A percentile compares a stretch with the other conserved stretches of the same genome.
phyloP scores from a whole-genome alignment of 2,797 vertebrate species.

The Eidolon dupreanum region DNA sequence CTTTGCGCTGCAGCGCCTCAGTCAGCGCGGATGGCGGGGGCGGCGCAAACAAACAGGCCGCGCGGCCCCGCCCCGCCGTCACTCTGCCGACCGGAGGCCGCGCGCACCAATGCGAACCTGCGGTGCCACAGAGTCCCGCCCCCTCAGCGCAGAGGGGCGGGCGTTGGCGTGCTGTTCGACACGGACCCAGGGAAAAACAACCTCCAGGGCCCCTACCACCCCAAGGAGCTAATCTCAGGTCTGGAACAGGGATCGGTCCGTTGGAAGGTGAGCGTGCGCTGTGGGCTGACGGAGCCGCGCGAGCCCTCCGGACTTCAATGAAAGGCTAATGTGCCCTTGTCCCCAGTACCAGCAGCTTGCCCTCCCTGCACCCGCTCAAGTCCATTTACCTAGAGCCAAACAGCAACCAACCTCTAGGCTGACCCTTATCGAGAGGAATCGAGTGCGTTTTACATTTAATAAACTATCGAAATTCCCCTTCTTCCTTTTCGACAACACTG shows the following conservation, averaged over 20 bases:
- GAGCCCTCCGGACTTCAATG: neutral
- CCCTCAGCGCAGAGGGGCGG: neutral
- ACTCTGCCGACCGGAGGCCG: neutral
- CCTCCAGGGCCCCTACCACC: neutral
- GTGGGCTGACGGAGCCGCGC: neutral
- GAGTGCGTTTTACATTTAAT: neutral
- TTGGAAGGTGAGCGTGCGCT: neutral
- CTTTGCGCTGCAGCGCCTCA: neutral
- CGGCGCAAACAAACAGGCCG: constrained; percentile 58
- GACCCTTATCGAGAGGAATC: neutral
- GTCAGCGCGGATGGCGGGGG: neutral
- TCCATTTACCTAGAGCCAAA: neutral
- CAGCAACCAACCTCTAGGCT: neutral
- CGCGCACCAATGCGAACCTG: constrained; percentile 37
- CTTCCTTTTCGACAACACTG: neutral
- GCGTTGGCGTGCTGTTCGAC: neutral
- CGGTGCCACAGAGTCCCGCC: neutral
- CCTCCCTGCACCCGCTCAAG: neutral
- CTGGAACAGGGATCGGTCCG: neutral
- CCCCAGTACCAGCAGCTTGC: neutral
- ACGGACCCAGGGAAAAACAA: neutral
- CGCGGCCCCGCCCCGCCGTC: constrained; percentile 42
- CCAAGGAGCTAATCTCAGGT: accelerated
- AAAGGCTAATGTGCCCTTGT: neutral
- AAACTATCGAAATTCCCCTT: neutral